Conservation (phyloP, 2,888 invertebrate genomes). For the Operophtera brumata region DNA sequence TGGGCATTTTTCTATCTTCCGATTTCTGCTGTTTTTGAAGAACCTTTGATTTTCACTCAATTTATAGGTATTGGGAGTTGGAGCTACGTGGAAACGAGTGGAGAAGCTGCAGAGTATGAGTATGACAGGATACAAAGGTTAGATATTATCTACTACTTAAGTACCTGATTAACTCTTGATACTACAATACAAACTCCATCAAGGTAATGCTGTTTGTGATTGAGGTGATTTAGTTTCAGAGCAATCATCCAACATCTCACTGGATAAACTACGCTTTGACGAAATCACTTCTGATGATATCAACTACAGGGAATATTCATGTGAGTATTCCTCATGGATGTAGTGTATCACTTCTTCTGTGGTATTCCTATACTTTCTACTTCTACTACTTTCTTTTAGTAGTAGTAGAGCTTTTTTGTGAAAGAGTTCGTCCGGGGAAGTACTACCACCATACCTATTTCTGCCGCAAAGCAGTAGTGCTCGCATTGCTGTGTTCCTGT, state of each 20-base stretch:
- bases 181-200: neutral
- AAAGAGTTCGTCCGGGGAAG: too few relatives aligned
- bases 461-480: too few relatives aligned
- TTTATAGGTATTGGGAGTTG: constrained; percentile 60
- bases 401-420: too few relatives aligned
- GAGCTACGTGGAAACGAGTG: constrained; percentile 63
- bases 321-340: constrained; percentile 42
- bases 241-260: neutral
- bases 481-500: too few relatives aligned
- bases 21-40: too few relatives aligned
- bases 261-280: neutral
- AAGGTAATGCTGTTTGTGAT: too few relatives aligned
- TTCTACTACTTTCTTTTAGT: too few relatives aligned
- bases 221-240: constrained; percentile 10
- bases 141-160: neutral
- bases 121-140: constrained; percentile 26
- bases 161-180: neutral
- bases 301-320: constrained; percentile 46
- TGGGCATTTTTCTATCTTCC: too few relatives aligned
- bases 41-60: too few relatives aligned
- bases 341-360: too few relatives aligned
- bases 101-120: constrained; percentile 42
- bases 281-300: constrained; percentile 20
- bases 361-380: too few relatives aligned
- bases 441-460: too few relatives aligned